phyloP scores from a whole-genome alignment of 2,888 invertebrate species.

The Heteromyza rotundicornis region DNA sequence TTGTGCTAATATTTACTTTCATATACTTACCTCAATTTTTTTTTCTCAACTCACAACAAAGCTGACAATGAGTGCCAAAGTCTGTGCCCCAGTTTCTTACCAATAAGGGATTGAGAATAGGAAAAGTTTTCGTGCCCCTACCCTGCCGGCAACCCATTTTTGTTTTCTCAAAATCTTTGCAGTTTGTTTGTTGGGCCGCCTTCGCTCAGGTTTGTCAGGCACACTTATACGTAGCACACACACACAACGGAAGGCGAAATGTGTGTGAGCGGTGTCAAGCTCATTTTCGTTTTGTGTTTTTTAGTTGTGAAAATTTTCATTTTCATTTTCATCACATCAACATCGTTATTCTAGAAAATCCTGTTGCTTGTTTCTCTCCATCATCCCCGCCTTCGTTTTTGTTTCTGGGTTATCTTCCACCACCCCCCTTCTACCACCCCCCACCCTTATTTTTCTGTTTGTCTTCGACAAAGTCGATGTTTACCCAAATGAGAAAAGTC shows the following conservation, averaged over 20 bases:
- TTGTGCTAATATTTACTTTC: conserved; percentile 11
- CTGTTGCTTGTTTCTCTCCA: background rate
- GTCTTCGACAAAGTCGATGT: conserved; percentile 18
- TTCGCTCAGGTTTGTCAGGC: background rate
- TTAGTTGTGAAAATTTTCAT: conserved; percentile 6
- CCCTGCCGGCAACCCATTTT: background rate
- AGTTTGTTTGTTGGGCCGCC: conserved; percentile 13
- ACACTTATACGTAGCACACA: background rate
- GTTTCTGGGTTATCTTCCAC: no score
- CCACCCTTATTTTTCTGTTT: conserved; percentile 4
- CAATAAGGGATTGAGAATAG: background rate
- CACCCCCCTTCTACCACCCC: no score
- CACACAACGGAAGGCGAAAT: background rate
- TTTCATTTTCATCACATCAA: conserved; percentile 23
- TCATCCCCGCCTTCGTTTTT: no score
- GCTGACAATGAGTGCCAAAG: conserved; percentile 4
- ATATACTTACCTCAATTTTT: background rate
- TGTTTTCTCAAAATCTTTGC: conserved; percentile 7
- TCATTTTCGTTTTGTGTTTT: conserved; percentile 7
- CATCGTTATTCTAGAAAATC: conserved; percentile 7
- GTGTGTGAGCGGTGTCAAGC: background rate
- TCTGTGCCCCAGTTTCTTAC: background rate
- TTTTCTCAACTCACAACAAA: background rate
- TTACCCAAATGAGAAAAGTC: background rate
- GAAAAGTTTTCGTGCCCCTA: conserved; percentile 3